Conservation (phyloP, 2,797 vertebrate genomes). For the Cossypha dichroa region DNA sequence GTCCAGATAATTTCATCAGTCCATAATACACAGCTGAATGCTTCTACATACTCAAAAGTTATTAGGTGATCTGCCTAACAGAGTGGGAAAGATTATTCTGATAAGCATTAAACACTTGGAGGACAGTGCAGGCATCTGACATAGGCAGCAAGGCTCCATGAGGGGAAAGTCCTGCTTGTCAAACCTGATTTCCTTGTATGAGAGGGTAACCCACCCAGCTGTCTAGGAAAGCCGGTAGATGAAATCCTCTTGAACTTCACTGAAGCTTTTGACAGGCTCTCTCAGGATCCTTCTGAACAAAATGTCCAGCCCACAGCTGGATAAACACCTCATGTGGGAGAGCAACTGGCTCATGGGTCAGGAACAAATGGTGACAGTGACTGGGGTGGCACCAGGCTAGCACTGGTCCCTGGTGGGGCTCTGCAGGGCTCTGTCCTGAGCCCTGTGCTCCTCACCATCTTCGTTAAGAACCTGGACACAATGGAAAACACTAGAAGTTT, state of each 20-base stretch:
- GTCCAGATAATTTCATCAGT: background rate
- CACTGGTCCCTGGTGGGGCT: background rate
- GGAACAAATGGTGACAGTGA: background rate
- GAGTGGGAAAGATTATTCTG: background rate
- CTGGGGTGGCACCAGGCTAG: background rate
- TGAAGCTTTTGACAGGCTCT: background rate
- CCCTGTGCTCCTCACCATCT: background rate
- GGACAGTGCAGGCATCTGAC: background rate
- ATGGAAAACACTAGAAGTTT: background rate
- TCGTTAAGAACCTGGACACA: background rate
- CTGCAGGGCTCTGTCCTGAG: background rate
- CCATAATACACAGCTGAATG: background rate
- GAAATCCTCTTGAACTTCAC: background rate
- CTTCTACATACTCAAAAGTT: background rate
- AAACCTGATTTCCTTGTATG: background rate
- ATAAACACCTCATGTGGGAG: background rate
- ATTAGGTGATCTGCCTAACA: background rate
- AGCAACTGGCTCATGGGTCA: background rate
- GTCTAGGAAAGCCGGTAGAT: background rate
- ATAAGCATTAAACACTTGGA: background rate
- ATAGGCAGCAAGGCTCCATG: background rate
- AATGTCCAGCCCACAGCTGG: background rate
- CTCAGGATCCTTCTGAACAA: background rate
- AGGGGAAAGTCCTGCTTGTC: background rate
- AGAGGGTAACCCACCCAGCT: background rate